These are phyloP conservation scores for Formicarius rufipectus DNA, from an alignment of 2,113 vertebrate genomes.

Conservation along the genomic window DNA sequence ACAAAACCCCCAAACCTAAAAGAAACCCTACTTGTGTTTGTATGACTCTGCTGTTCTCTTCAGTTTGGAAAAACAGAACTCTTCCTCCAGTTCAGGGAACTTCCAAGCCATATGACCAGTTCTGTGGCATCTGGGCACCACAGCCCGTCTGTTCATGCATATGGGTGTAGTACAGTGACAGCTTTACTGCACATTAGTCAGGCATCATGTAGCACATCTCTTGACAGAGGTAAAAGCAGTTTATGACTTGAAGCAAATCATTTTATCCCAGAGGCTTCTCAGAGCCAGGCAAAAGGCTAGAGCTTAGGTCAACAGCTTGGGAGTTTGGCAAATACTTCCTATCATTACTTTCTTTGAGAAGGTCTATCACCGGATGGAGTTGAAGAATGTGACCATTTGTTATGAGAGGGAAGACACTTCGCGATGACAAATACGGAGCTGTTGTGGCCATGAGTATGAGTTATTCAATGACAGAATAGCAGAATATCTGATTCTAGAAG, in stretches of 20 bases:
- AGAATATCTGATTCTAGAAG: not conserved
- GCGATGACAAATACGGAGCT: not conserved
- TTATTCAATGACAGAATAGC: not conserved
- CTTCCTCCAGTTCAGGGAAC: not conserved
- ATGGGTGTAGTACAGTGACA: slow-evolving; percentile 36
- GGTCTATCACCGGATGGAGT: not conserved
- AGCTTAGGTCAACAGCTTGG: slow-evolving; percentile 4
- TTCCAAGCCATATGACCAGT: not conserved
- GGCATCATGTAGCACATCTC: slow-evolving; percentile 32
- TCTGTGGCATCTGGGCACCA: slow-evolving; percentile 40
- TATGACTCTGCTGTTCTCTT: not conserved
- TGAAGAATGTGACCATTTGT: not conserved
- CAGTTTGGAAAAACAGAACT: not conserved
- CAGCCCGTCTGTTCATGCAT: slow-evolving; percentile 44
- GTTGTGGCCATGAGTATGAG: not conserved
- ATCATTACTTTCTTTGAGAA: not conserved
- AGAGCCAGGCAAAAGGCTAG: not conserved
- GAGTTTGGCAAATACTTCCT: not conserved
- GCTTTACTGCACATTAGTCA: slow-evolving; percentile 37
- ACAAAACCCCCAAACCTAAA: too few species aligned
- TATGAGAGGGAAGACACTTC: not conserved
- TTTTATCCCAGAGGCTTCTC: slow-evolving; percentile 27
- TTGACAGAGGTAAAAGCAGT: slow-evolving; percentile 12
- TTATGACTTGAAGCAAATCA: slow-evolving; percentile 36
- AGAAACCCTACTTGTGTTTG: not conserved